These are phyloP conservation scores for Chironomus riparius DNA, from an alignment of 2,888 invertebrate genomes.

Conservation along the genomic window DNA sequence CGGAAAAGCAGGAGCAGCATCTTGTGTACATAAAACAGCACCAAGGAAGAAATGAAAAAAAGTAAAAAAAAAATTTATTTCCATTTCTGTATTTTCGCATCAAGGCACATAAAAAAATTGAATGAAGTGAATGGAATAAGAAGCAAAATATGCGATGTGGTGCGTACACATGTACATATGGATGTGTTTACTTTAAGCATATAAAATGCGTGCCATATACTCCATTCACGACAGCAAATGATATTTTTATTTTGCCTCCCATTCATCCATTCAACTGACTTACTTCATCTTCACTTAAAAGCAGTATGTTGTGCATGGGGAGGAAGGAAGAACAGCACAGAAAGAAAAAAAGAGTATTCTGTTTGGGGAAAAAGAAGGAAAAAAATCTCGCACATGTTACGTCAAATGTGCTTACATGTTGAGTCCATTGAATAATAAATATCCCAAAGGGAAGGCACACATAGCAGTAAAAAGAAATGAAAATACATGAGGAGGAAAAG, in stretches of 20 bases:
- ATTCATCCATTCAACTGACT: neutral
- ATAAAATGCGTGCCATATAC: constrained; percentile 4
- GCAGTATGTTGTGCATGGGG: neutral
- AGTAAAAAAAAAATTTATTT: neutral
- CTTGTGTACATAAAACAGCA: neutral
- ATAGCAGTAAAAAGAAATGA: neutral
- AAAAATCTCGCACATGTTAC: constrained; percentile 6
- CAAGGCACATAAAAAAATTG: neutral
- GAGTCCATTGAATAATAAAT: constrained; percentile 12
- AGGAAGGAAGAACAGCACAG: neutral
- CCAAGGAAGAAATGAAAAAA: neutral
- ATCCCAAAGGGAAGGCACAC: neutral
- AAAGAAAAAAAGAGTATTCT: neutral
- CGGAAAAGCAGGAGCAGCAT: neutral
- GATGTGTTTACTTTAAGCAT: neutral
- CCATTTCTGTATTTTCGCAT: neutral
- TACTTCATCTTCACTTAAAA: neutral
- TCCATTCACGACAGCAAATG: constrained; percentile 2
- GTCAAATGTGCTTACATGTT: constrained; percentile 8
- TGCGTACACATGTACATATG: too few relatives aligned
- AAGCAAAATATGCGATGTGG: too few relatives aligned
- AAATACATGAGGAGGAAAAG: neutral
- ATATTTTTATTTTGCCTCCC: constrained; percentile 1
- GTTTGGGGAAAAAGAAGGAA: neutral
- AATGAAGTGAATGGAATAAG: neutral